Base-by-base conservation (phyloP, 2,113 vertebrate species). In the Osmerus eperlanus region DNA sequence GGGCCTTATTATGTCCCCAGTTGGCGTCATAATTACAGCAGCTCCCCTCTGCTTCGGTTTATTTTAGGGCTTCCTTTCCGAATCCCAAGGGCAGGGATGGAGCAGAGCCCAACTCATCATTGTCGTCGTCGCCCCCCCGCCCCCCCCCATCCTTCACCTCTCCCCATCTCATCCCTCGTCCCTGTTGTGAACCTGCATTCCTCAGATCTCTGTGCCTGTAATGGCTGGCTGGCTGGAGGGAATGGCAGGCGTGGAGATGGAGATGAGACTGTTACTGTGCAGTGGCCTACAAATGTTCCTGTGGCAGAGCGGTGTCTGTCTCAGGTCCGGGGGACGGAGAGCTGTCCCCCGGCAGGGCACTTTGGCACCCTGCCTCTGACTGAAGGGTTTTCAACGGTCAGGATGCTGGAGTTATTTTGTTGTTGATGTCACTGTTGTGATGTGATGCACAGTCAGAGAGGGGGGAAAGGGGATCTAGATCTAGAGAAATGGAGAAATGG, bases 1-100 rank as follows among this genome's bases (percentile, higher is more conserved):
- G 74, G 64, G 28, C 25, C 60, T 75, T 73, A 69, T 77, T 75
- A 73, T 75, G 74, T 75, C 72, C 77, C 79, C 76, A 16, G 80
- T 41, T 52, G 68, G 61, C 63, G 70, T 68, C 19, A 72, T 84
- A 73, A 81, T 79, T 75, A 68, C 67, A 82, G 67, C 79, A 68
- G 61, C 76, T 83, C 76, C 23, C 19, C 72, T 75, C 67, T 1
- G 51, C 83, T 78, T 28, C 4, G 6, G 11, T 47, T 7, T 25
- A 51, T 12, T 47, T n/a, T 65, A 14, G 6, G 18, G 36, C 63
- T 47, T 36, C 4, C 4, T 36, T 47, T 12, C 9, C 8, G 41
- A 47, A 47, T 47, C 41, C 41, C 41, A 12, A 36, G 32, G 32
- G 32, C 32, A 6, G 32, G 32, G 4, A 41, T 2, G 7, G 7